Evolutionary conservation across 53 echinoderm and acorn worm species (phyloP).

Genomic region (Apostichopus leukothele): DNA sequence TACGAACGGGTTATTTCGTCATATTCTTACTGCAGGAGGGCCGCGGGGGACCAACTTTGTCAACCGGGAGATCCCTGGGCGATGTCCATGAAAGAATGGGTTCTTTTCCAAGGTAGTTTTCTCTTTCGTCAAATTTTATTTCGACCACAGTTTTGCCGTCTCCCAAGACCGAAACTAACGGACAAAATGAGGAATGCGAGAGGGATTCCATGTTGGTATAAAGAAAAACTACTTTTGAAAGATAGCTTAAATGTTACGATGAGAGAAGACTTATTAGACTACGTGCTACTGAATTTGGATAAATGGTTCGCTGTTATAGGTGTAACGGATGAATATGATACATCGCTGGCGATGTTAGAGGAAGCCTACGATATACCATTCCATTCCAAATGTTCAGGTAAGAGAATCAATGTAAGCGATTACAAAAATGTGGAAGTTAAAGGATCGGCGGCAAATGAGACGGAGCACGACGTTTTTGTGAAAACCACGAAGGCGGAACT

Average conservation of each 20-base stretch:
- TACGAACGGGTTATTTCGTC: slow-evolving; percentile 81
- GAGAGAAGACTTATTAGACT: slow-evolving; percentile 56
- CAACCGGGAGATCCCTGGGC: slow-evolving; percentile 63
- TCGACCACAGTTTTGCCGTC: slow-evolving; percentile 63
- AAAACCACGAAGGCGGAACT: slow-evolving; percentile 50
- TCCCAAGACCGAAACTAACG: background rate
- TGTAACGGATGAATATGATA: slow-evolving; percentile 78
- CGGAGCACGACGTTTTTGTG: slow-evolving; percentile 23
- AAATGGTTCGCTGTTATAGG: slow-evolving; percentile 86
- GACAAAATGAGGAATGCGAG: background rate
- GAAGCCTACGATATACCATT: slow-evolving; percentile 76
- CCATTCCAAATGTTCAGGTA: slow-evolving; percentile 51
- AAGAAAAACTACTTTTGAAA: slow-evolving; percentile 62
- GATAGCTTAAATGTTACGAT: slow-evolving; percentile 48
- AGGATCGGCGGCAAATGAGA: slow-evolving; percentile 36
- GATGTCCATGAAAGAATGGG: slow-evolving; percentile 76
- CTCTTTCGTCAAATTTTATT: slow-evolving; percentile 81
- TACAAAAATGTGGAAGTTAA: slow-evolving; percentile 53
- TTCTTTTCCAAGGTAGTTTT: slow-evolving; percentile 79
- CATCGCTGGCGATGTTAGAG: slow-evolving; percentile 72
- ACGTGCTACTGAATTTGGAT: slow-evolving; percentile 69
- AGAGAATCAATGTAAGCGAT: slow-evolving; percentile 56
- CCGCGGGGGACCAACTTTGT: slow-evolving; percentile 74
- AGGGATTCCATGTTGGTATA: slow-evolving; percentile 77
- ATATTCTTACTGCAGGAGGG: slow-evolving; percentile 73